A percentile compares a stretch with the other conserved stretches of the same genome.
phyloP scores from a whole-genome alignment of 2,888 invertebrate genomes.

The Nymphalis polychloros region DNA sequence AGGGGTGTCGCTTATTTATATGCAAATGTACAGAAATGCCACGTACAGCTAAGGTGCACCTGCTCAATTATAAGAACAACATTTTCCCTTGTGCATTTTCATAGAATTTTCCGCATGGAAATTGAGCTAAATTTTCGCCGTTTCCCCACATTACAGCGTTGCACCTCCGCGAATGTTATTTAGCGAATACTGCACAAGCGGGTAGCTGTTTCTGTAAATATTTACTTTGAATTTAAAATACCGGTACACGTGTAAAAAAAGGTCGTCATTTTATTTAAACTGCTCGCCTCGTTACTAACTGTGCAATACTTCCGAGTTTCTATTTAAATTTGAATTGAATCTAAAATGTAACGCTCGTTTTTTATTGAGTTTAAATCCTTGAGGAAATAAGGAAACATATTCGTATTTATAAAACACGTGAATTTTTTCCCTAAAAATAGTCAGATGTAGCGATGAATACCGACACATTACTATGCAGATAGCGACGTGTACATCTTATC shows the following conservation, averaged over 20 bases:
- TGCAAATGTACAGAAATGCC: conserved; percentile 74
- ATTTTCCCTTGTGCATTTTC: conserved; percentile 74
- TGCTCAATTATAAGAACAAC: conserved; percentile 78
- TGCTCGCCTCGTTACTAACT: conserved; percentile 31
- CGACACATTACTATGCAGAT: conserved; percentile 20
- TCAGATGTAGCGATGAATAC: not conserved
- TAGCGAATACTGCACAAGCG: conserved; percentile 46
- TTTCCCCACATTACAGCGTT: conserved; percentile 58
- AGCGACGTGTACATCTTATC: conserved; percentile 20
- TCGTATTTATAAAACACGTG: not conserved
- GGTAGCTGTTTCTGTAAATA: conserved; percentile 55
- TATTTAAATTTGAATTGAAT: conserved; percentile 1
- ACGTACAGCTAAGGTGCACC: conserved; percentile 75
- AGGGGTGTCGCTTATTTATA: conserved; percentile 75
- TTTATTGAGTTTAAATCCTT: not conserved
- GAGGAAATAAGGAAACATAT: not conserved
- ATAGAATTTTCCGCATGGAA: conserved; percentile 65
- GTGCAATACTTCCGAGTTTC: conserved; percentile 5
- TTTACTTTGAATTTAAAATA: conserved; percentile 48
- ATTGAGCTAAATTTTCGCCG: conserved; percentile 62
- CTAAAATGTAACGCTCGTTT: not conserved
- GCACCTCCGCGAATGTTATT: conserved; percentile 49
- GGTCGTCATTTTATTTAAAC: conserved; percentile 34
- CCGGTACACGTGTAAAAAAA: conserved; percentile 36
- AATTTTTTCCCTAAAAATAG: not conserved